A percentile compares a stretch with the other conserved stretches of the same genome.
These are phyloP conservation scores for Caenorhabditis drosophilae DNA, from an alignment of 2,888 invertebrate genomes.

Conservation along the genomic window DNA sequence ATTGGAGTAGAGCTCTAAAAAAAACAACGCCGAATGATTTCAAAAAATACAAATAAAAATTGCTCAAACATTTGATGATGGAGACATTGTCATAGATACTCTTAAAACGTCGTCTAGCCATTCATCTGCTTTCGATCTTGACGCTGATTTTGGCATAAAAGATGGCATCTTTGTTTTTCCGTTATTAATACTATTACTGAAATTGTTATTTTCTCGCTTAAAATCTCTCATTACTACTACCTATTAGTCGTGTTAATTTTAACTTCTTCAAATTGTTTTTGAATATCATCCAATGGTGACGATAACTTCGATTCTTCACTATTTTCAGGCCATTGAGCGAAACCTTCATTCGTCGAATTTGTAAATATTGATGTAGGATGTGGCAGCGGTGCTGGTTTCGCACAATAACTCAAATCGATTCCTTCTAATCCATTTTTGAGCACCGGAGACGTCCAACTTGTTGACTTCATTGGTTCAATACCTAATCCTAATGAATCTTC, in stretches of 20 bases:
- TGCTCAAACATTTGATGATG: constrained; percentile 11
- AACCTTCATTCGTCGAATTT: constrained; percentile 9
- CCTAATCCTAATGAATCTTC: constrained; percentile 46
- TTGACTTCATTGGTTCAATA: constrained; percentile 8
- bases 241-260: neutral
- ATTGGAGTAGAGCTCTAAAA: neutral
- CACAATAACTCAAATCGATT: constrained; percentile 15
- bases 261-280: constrained; percentile 25
- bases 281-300: constrained; percentile 21
- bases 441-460: constrained; percentile 1
- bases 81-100: constrained; percentile 41
- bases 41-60: neutral
- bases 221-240: neutral
- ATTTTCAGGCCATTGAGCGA: constrained; percentile 22
- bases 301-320: neutral
- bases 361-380: constrained; percentile 5
- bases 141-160: constrained; percentile 1
- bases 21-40: constrained; percentile 2
- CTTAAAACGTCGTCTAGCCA: constrained; percentile 56
- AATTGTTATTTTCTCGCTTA: neutral
- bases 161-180: neutral
- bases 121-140: constrained; percentile 47
- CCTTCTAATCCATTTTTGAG: constrained; percentile 27
- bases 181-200: neutral
- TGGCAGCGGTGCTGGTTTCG: constrained; percentile 12